Conservation (phyloP, 2,888 invertebrate genomes). For the Diploptera punctata region DNA sequence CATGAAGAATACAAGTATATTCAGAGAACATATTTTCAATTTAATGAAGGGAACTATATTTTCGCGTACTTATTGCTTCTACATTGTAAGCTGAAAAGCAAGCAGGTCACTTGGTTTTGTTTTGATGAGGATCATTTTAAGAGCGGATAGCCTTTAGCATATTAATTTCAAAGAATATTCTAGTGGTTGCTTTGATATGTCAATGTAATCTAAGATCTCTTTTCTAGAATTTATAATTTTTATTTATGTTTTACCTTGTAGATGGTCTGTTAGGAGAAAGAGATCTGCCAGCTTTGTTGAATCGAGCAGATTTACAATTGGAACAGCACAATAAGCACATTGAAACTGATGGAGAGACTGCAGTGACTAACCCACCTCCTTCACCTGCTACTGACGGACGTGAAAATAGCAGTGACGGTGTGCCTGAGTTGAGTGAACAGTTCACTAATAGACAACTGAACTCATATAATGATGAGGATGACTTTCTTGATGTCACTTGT, state of each 20-base stretch:
- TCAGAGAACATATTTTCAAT: no score
- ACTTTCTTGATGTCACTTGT: conserved; percentile 74
- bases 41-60: no score
- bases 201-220: not conserved
- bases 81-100: no score
- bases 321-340: conserved; percentile 61
- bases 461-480: conserved; percentile 62
- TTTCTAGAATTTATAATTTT: not conserved
- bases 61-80: no score
- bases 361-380: conserved; percentile 75
- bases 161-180: no score
- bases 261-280: conserved; percentile 46
- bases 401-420: conserved; percentile 66
- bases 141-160: no score
- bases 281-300: conserved; percentile 67
- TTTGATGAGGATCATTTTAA: no score
- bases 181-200: no score
- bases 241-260: no score
- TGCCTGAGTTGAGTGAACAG: conserved; percentile 16
- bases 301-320: conserved; percentile 64
- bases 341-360: conserved; percentile 56
- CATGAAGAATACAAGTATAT: no score
- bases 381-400: conserved; percentile 78
- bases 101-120: no score
- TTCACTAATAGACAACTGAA: conserved; percentile 1